Percentiles rank a stretch among this genome's conserved stretches.
These are phyloP conservation scores for Mesitornis unicolor DNA, from an alignment of 2,113 vertebrate species.

Conservation along the genomic window DNA sequence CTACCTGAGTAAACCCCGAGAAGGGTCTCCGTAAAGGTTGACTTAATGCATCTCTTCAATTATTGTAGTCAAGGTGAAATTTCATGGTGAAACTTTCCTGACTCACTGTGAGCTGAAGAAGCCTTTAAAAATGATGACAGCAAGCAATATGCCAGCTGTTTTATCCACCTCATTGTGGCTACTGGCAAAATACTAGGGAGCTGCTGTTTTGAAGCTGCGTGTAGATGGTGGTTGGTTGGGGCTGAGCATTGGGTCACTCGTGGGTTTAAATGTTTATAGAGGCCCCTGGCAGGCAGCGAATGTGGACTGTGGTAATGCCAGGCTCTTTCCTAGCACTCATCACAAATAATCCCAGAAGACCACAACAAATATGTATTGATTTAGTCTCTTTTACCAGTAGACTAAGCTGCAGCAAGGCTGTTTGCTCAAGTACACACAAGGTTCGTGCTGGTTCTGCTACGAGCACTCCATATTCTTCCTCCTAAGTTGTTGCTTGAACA, in stretches of 20 bases:
- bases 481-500: not conserved
- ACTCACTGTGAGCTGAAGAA: not conserved
- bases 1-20: not conserved
- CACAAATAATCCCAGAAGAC: not conserved
- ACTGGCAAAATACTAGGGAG: not conserved
- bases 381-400: not conserved
- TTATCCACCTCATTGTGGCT: not conserved
- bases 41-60: not conserved
- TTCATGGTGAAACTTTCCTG: not conserved
- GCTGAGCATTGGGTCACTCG: not conserved
- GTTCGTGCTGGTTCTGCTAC: not conserved
- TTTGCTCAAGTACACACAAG: not conserved
- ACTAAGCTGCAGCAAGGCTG: not conserved
- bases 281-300: not conserved
- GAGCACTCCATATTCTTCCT: not conserved
- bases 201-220: not conserved
- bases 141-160: not conserved
- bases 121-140: not conserved
- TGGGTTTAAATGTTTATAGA: not conserved
- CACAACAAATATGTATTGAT: not conserved
- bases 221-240: not conserved
- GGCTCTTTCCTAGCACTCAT: not conserved
- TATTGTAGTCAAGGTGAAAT: not conserved
- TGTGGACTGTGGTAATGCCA: not conserved
- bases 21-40: not conserved